Evolutionary conservation across 2,113 vertebrate species (phyloP).

Genomic region (Rhinolophus ferrumequinum): DNA sequence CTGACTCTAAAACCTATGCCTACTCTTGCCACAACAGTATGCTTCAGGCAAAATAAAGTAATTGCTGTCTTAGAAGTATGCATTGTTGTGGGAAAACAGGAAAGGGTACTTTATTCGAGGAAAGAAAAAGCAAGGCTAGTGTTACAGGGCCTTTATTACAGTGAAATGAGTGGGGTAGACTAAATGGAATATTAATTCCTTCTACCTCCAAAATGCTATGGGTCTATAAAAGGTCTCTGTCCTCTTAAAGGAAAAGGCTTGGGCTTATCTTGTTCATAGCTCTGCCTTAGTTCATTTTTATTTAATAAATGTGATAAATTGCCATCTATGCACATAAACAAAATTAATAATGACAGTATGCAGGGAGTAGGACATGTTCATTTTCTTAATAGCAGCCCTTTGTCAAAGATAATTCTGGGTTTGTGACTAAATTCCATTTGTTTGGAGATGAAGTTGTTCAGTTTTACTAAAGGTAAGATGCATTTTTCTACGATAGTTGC

Average conservation of each 20-base stretch:
- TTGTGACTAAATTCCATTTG: neutral
- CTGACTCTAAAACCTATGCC: neutral
- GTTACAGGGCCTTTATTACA: neutral
- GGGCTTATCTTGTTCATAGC: neutral
- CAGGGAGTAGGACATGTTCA: neutral
- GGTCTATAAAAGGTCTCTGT: neutral
- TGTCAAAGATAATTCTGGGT: neutral
- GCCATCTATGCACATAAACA: neutral
- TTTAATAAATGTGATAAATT: neutral
- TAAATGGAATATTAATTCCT: neutral
- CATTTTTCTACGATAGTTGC: neutral
- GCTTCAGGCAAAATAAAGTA: neutral
- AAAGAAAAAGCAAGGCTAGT: neutral
- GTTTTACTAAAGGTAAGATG: neutral
- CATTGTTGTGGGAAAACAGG: neutral
- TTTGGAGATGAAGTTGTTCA: neutral
- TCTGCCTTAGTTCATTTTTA: neutral
- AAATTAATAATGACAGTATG: neutral
- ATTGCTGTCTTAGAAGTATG: neutral
- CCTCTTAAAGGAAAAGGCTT: neutral
- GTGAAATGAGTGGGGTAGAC: neutral
- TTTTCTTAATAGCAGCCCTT: neutral
- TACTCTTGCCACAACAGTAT: neutral
- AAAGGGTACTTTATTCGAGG: neutral
- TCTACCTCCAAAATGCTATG: neutral